Percentiles rank a stretch among this genome's conserved stretches.
Evolutionary conservation across 2,888 invertebrate genomes (phyloP).

Genomic region (Microchrysa polita): DNA sequence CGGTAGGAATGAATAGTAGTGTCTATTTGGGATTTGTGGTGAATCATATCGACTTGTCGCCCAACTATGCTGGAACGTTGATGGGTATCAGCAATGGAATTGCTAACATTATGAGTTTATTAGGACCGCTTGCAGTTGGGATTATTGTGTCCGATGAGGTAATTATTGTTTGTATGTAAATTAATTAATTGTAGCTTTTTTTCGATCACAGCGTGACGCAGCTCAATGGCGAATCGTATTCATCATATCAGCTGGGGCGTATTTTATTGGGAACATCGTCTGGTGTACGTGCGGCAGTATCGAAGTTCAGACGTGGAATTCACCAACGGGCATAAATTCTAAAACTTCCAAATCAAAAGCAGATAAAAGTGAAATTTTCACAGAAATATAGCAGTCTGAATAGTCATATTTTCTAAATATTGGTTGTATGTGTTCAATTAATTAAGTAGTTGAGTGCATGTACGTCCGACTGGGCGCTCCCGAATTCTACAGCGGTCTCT

Average conservation of each 20-base stretch:
- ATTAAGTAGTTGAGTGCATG: no score
- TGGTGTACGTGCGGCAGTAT: slow-evolving; percentile 68
- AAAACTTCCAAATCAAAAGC: no score
- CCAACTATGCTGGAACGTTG: slow-evolving; percentile 74
- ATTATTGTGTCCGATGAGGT: slow-evolving; percentile 69
- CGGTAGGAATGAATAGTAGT: slow-evolving; percentile 71
- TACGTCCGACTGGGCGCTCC: no score
- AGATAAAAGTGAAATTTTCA: no score
- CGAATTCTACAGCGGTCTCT: no score
- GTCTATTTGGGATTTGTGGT: slow-evolving; percentile 71
- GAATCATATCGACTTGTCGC: slow-evolving; percentile 77
- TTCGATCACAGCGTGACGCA: slow-evolving; percentile 57
- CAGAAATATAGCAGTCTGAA: no score
- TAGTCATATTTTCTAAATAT: no score
- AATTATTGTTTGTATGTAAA: slow-evolving; percentile 42
- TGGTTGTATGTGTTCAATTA: no score
- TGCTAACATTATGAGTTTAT: slow-evolving; percentile 71
- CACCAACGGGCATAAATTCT: no score
- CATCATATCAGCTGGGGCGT: slow-evolving; percentile 67
- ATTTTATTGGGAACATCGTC: slow-evolving; percentile 66
- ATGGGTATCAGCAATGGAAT: slow-evolving; percentile 76
- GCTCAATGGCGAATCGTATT: slow-evolving; percentile 69
- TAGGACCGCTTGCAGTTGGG: slow-evolving; percentile 71
- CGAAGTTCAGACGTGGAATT: slow-evolving; percentile 69
- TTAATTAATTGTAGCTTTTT: neutral